These are phyloP conservation scores for Alouatta palliata DNA, from an alignment of 2,113 vertebrate genomes.

Conservation along the genomic window DNA sequence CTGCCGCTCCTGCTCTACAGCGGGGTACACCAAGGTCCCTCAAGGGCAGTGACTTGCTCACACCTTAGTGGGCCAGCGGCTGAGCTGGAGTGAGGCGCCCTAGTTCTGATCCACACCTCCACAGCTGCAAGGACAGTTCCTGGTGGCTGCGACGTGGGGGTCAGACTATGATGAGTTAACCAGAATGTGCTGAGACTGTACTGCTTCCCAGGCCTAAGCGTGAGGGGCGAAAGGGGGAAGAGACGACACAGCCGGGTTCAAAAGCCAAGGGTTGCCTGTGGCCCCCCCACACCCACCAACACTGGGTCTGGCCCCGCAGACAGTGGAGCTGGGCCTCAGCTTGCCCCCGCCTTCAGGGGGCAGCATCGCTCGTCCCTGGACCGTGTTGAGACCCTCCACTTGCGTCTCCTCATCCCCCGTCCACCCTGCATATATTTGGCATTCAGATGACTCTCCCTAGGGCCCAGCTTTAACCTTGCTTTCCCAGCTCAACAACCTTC, in stretches of 20 bases:
- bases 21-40: neutral
- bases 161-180: rapidly evolving
- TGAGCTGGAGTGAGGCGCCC: rapidly evolving
- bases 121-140: neutral
- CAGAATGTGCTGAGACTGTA: rapidly evolving
- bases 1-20: too few relatives aligned
- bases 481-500: neutral
- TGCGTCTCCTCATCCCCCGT: rapidly evolving
- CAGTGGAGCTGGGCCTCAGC: neutral
- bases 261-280: neutral
- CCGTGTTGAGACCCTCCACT: neutral
- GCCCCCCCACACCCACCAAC: rapidly evolving
- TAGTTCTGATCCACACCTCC: neutral
- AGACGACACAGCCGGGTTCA: neutral
- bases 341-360: neutral
- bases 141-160: neutral
- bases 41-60: rapidly evolving
- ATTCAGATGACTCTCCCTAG: rapidly evolving
- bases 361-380: rapidly evolving
- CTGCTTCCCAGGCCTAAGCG: neutral
- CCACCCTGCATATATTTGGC: rapidly evolving
- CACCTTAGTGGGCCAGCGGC: neutral
- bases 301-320: neutral
- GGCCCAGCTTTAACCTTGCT: neutral
- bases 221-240: too few relatives aligned